Base-by-base conservation (phyloP, 2,113 vertebrate species). In the Phrynocephalus versicolor region DNA sequence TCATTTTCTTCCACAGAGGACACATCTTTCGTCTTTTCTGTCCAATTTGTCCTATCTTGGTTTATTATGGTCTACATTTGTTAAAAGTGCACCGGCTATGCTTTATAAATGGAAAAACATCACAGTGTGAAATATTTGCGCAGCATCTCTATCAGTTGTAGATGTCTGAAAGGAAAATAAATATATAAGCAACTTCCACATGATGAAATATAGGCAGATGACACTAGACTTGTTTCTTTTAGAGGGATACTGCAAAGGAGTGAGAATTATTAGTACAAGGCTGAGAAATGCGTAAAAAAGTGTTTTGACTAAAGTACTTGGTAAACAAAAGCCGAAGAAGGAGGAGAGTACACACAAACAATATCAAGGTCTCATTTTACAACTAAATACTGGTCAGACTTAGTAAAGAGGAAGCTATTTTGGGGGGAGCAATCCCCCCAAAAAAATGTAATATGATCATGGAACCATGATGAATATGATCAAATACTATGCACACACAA, bases 81-180 rank as follows among this genome's bases (percentile, higher is more conserved):
- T 88, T 88, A 73, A 93, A 76, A 90, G n/a, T 91, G 91, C 30
- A 6, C 78, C 91, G 87, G 86, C 90, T 93, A 88, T 93, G 91
- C 91, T 95, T 92, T 93, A 86, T 89, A 86, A 91, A 90, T 89
- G 93, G 90, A 90, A 93, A 90, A 93, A 92, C 3, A 93, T 78
- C 79, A 5, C 84, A 89, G 91, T 93, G 90, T 93, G 93, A 92
- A 92, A 92, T 89, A 90, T 93, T 85, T 92, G 84, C 93, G 88
- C 88, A 92, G 90, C 89, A 89, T 81, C 87, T 94, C 88, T 88
- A 92, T 21, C 39, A 51, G 13, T 55, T 65, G 21, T 74, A 89
- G 87, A 79, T 87, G 4, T 1, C 86, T 86, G 77, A 45, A 0
- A 5, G 86, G 87, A 88, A 92, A 92, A 80, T 35, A 92, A 92